Evolutionary conservation across 2,797 vertebrate genomes (phyloP), one percentile per base, ranked within the genome.

Genomic region (Helarctos malayanus): DNA sequence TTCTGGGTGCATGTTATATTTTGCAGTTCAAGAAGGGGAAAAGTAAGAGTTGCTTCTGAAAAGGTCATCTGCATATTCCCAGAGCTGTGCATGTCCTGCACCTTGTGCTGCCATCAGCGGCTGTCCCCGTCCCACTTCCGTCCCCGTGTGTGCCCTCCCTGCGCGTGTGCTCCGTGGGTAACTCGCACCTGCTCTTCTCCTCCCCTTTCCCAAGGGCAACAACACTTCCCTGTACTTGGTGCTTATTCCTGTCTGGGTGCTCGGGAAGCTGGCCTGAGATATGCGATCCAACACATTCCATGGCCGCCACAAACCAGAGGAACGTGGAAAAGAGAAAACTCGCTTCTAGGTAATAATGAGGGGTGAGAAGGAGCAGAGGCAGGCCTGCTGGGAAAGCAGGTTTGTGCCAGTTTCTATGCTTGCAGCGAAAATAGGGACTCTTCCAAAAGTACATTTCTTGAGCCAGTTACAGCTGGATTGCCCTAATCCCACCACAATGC

Each of bases 81-180:
- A 3, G 73, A n/a, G 4, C 73, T 5, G 41, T 5, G 54, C 13
- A 12, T 2, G 16, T 12, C 32, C 49, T 5, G 38, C 0, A 9
- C 38, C 0, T 0, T 2, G 8, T 3, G 16, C 41, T 41, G 41
- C 41, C 41, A 41, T 41, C 41, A 41, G 41, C 41, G 41, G 41
- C 41, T 3, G 32, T 7, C 47, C 59, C 10, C 1, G 8, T 9
- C 13, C 10, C 0, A 6, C 23, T 0, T 0, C 0, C 29, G 32
- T 2, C 25, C 18, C 0, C 32, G 25, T 59, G 63, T 16, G 14
- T 27, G 41, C 14, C 3, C 41, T 54, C 7, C 23, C 59, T 9
- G 29, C 47, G 3, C 19, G 1, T 0, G 29, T 29, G 73, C 27
- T 19, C 35, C 45, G 10, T 0, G 0, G 11, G 4, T 14, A 3